Base-by-base conservation (phyloP, 2,888 invertebrate genomes). In the Anodontia alba region DNA sequence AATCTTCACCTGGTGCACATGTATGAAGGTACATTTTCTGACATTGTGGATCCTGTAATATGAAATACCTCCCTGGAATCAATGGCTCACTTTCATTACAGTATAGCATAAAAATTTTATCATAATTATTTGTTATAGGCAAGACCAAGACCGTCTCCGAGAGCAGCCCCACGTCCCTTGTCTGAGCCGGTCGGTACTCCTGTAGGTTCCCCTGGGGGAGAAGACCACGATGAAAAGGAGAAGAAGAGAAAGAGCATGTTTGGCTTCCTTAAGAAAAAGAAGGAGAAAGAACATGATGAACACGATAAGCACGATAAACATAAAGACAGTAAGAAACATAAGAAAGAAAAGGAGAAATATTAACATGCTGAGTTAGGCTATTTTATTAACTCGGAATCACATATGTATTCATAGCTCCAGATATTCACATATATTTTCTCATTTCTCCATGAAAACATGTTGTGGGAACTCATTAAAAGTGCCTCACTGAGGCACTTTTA, bases 181-280 rank as follows among this genome's bases (percentile, higher is more conserved):
- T 83, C 85, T 5, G 76, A 76, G 36, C 80, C 85, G 17, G 69
- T 80, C 0, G 29, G 38, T n/a, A 67, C 79, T 20, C 78, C 77
- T 54, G 74, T 36, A 20, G 73, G 70, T 3, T 54, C 54, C 36
- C 20, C 38, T 5, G 62, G 62, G 1, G 54, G 54, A n/a, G 86
- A 86, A 15, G 86, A 86, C 23, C 79, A 80, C 36, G 86, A 83
- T 51, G 86, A 83, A 8, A 83, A 86, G 20, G 81, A 85, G 23
- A 83, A 91, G 75, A 91, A 91, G 78, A 87, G 91, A 66, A 93
- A 91, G 78, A 90, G 91, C 49, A 89, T 93, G 80, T 93, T 93
- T 83, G 90, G 92, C n/a, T 92, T 93, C 81, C 87, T 94, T 38
- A 93, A 93, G 82, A 93, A 92, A 83, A 91, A 92, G 46, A 91